Evolutionary conservation across 2,797 vertebrate species (phyloP), one percentile per base, ranked within the genome.

Genomic region (Squalus acanthias): DNA sequence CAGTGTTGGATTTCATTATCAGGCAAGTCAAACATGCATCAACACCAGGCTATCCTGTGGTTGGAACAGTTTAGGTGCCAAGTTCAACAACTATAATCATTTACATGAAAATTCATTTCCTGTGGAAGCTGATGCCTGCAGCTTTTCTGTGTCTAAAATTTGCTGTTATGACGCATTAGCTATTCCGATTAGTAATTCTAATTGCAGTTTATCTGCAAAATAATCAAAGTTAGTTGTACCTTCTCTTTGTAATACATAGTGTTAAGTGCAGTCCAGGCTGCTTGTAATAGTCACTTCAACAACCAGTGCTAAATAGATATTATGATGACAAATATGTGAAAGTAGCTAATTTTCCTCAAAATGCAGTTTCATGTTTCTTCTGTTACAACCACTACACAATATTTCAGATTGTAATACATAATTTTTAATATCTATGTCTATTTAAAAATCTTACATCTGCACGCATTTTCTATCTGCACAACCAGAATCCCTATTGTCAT

Each of bases 151-250:
- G 91, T 67, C n/a, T 67, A 69, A 93, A 67, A 3, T 67, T 67
- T 67, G 91, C 63, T 93, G 22, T n/a, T 63, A 39, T 93, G 63
- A 69, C 65, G 60, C n/a, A 92, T 46, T 39, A 69, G n/a, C 65
- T 69, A 46, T 69, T 69, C 65, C 8, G 8, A 93, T 93, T 93
- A 20, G 63, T 93, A 93, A 93, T 93, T 93, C 63, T 93, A 93
- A 69, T 93, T 93, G 91, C n/a, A 93, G 63, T 93, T 93, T 93
- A 67, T 93, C 79, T 39, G 39, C n/a, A 76, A 39, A 76, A 76
- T 10, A 76, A 82, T 46, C 79, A 46, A 82, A 82, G 13, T 57
- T 82, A 82, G 39, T 82, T 82, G 1, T 46, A 82, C 0, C 39
- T 82, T 82, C 79, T 82, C n/a, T 82, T n/a, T 8, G 39, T 63